Evolutionary conservation across 1,140 invertebrate species (phyloP), one percentile per base, ranked within the genome.

Genomic region (Drosophila watanabei): DNA sequence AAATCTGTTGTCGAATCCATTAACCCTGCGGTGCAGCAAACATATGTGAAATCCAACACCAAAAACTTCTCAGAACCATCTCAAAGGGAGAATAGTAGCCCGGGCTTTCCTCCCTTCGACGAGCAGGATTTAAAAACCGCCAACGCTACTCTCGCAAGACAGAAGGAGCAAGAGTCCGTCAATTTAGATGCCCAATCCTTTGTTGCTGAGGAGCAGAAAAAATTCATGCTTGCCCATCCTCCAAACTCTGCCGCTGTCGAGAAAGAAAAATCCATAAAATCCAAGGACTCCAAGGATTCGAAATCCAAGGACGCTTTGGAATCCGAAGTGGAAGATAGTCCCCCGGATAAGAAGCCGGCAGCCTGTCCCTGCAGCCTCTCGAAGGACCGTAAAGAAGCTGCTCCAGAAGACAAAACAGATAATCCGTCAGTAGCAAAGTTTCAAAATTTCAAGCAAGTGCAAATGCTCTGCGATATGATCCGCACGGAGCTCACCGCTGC

Each of bases 381-480:
- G 8, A 33, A 9, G 33, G 8, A n/a, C 6, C 10, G 5, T 7
- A 13, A 30, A n/a, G 56, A 43, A 43, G 9, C 18, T 28, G 4
- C 6, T 7, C 5, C 28, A 11, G 30, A 35, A n/a, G 14, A 30
- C 5, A 24, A 24, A 6, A 18, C 5, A 20, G 54, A 24, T 7
- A 18, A 11, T 39, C 4, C 14, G 9, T 7, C 2, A 4, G 14
- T 6, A 2, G 6, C n/a, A 33, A 46, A n/a, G 14, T 9, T 8
- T 2, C 46, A 20, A 30, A 78, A 80, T 61, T 33, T 4, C 0
- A 48, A 68, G 16, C 89, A 92, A 28, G 48, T 92, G 28, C 49
- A 84, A 24, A 77, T 75, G 75, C 65, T 92, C 1, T 90, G 85
- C 52, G 89, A 92, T 8, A 83, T 92, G 82, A 90, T 92, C 9